Base-by-base conservation (phyloP, 2,888 invertebrate genomes). In the Digitonthophagus gazella region DNA sequence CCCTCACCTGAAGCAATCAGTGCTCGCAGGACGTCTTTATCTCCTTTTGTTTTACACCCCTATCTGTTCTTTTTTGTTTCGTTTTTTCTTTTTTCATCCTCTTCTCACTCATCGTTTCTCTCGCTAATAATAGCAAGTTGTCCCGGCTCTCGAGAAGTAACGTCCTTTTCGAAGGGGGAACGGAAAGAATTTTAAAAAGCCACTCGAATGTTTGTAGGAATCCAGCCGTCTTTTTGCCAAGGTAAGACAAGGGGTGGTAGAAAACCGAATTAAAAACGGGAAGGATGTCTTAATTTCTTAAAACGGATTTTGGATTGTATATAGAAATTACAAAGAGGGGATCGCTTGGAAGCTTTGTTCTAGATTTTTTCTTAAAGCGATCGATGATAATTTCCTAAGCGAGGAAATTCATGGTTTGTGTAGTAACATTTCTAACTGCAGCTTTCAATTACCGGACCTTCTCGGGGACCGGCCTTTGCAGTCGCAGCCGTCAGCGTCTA, bases 31-130 rank as follows among this genome's bases (percentile, higher is more conserved):
- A 77, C 77, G 73, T 74, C 76, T 75, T 77, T 76, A 77, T 78
- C 76, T 77, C 74, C 79, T 77, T 79, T 80, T 77, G 77, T 80
- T 78, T 80, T 78, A 77, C 78, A 76, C 61, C 61, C 61, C 61
- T 18, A 61, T 61, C 61, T 61, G 18, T 61, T 61, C 61, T 16
- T 61, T 61, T 61, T n/a, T 61, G 15, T 61, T 61, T 61, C 20
- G 61, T 61, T 61, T 61, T 61, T 14, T 20, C 18, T 58, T 20
- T 16, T 5, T 57, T 57, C 11, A 15, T 57, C 0, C 28, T 44
- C 28, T 44, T n/a, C 28, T 44, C 28, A 8, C 3, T 44, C 14
- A 3, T 16, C 18, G 15, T 3, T n/a, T 18, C 58, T 58, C 19
- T 18, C 61, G 18, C 61, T 18, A 61, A 61, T 61, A 61, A 61